phyloP scores from a whole-genome alignment of 2,888 invertebrate genomes.

The Labia minor region DNA sequence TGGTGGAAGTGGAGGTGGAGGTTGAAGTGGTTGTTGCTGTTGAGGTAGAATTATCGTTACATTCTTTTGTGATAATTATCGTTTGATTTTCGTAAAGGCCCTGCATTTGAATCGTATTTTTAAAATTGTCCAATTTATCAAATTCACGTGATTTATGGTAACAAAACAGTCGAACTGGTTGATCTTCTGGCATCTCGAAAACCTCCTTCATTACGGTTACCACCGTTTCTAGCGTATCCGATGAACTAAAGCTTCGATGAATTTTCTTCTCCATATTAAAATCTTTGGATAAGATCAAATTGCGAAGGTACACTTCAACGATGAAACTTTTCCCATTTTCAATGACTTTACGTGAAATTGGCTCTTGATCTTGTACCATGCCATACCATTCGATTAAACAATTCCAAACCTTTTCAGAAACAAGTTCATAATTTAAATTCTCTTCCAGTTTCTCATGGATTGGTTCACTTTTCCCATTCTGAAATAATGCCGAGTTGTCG shows the following conservation, averaged over 20 bases:
- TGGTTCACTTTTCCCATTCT: conserved; percentile 28
- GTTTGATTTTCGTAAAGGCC: no score
- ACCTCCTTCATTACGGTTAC: no score
- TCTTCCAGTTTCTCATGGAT: conserved; percentile 39
- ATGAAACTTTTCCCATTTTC: conserved; percentile 36
- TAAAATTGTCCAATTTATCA: no score
- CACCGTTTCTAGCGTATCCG: conserved; percentile 30
- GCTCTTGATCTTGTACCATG: conserved; percentile 32
- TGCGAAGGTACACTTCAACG: conserved; percentile 31
- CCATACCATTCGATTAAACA: conserved; percentile 35
- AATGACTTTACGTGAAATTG: conserved; percentile 33
- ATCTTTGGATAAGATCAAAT: conserved; percentile 38
- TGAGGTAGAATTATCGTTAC: no score
- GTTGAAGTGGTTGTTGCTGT: no score
- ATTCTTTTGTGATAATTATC: no score
- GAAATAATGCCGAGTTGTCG: conserved; percentile 34
- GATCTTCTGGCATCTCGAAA: no score
- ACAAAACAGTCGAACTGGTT: no score
- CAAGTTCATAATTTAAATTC: conserved; percentile 38
- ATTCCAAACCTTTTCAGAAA: conserved; percentile 40
- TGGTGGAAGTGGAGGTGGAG: no score
- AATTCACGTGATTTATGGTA: no score
- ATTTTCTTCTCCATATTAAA: conserved; percentile 33
- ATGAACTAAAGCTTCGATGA: conserved; percentile 34
- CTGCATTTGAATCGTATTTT: no score